Evolutionary conservation across 2,113 vertebrate genomes (phyloP).

Genomic region (Suricata suricatta): DNA sequence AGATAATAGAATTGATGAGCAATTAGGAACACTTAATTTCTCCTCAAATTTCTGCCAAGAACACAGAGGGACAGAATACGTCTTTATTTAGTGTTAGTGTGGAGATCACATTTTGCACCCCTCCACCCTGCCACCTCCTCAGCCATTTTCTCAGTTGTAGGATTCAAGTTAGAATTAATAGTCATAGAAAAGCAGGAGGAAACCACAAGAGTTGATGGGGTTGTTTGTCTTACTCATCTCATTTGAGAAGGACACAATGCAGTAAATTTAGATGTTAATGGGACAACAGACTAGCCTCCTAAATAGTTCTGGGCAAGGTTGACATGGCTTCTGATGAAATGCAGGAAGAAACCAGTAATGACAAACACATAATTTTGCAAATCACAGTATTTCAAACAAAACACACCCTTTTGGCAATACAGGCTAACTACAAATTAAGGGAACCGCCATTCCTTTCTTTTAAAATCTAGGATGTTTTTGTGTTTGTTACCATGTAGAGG

Average conservation of each 20-base stretch:
- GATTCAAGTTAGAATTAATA: neutral
- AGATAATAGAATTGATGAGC: neutral
- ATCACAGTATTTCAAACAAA: constrained; percentile 70
- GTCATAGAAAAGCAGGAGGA: neutral
- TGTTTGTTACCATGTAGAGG: neutral
- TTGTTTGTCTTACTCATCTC: constrained; percentile 18
- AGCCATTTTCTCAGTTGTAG: neutral
- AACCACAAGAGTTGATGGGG: neutral
- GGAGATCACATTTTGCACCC: neutral
- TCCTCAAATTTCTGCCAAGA: constrained; percentile 15
- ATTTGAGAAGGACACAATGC: neutral
- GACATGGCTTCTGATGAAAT: constrained; percentile 18
- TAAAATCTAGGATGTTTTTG: constrained; percentile 28
- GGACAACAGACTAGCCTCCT: neutral
- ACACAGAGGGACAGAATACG: neutral
- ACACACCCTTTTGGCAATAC: constrained; percentile 57
- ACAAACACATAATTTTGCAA: constrained; percentile 56
- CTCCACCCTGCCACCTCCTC: no score
- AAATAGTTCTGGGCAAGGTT: neutral
- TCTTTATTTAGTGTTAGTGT: neutral
- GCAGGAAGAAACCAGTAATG: constrained; percentile 21
- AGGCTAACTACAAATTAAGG: constrained; percentile 16
- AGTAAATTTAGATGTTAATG: constrained; percentile 44
- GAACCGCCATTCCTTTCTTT: constrained; percentile 6
- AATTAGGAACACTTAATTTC: constrained; percentile 20